Evolutionary conservation across 2,888 invertebrate species (phyloP).

Genomic region (Hedya salicella): DNA sequence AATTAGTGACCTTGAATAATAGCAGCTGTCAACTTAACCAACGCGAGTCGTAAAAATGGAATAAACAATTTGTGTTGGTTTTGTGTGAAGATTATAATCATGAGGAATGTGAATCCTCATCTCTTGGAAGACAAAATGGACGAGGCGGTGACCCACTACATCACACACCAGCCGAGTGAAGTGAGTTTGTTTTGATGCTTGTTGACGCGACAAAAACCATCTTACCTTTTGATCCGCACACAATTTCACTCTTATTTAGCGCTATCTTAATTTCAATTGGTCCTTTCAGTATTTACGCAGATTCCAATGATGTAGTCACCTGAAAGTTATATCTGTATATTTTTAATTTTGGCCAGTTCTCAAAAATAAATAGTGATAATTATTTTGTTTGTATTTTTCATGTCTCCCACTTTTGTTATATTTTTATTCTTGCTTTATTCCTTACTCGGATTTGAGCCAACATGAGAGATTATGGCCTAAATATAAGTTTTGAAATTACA

Average conservation of each 20-base stretch:
- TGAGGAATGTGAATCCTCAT: constrained; percentile 70
- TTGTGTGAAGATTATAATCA: constrained; percentile 48
- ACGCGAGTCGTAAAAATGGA: constrained; percentile 50
- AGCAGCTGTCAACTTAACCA: constrained; percentile 60
- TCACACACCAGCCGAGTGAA: constrained; percentile 72
- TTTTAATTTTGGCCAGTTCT: background rate
- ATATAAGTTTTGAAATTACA: too few relatives aligned
- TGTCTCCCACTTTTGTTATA: background rate
- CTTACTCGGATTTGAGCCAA: too few relatives aligned
- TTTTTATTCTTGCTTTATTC: background rate
- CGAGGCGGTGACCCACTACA: constrained; percentile 77
- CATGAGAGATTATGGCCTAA: too few relatives aligned
- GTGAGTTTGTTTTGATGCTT: constrained; percentile 54
- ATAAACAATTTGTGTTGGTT: constrained; percentile 48
- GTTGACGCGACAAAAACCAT: constrained; percentile 39
- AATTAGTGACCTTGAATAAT: constrained; percentile 51
- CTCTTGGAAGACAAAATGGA: constrained; percentile 74
- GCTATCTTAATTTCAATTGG: background rate
- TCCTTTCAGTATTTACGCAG: background rate
- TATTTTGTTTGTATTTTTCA: constrained; percentile 1
- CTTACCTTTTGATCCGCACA: constrained; percentile 4
- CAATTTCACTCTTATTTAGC: constrained; percentile 14
- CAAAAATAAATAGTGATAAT: background rate
- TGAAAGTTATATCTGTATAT: background rate
- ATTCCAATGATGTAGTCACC: background rate